These are phyloP conservation scores for Cichladusa arquata DNA, from an alignment of 2,113 vertebrate genomes.

Conservation along the genomic window DNA sequence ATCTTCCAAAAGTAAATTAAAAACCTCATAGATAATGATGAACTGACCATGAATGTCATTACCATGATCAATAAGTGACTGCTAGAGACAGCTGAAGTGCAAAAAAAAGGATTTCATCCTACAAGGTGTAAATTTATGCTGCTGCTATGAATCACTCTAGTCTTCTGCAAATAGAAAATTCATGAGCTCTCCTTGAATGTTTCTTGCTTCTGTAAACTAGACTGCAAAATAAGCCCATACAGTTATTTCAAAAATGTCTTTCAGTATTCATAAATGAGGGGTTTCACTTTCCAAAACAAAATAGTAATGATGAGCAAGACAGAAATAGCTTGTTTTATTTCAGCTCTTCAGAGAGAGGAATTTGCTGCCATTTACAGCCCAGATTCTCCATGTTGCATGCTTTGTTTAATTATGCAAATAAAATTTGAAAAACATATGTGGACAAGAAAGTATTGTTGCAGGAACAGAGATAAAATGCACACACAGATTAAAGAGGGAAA, in stretches of 20 bases:
- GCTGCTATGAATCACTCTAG: background rate
- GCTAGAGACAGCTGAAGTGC: background rate
- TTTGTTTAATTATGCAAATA: slow-evolving; percentile 64
- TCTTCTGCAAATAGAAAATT: slow-evolving; percentile 27
- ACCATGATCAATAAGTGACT: background rate
- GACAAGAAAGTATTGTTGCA: slow-evolving; percentile 51
- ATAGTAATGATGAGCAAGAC: background rate
- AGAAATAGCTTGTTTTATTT: slow-evolving; percentile 41
- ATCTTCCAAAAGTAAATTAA: background rate
- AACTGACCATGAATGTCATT: background rate
- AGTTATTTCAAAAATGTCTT: slow-evolving; percentile 38
- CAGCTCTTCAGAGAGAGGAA: background rate
- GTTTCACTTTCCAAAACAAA: slow-evolving; percentile 21
- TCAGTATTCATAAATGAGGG: slow-evolving; percentile 37
- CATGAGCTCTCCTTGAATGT: background rate
- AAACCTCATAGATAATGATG: background rate
- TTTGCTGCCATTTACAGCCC: background rate
- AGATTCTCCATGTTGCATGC: background rate
- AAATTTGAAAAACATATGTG: slow-evolving; percentile 37
- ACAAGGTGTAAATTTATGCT: background rate
- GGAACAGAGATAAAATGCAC: slow-evolving; percentile 55
- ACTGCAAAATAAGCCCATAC: slow-evolving; percentile 1
- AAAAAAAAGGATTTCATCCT: background rate
- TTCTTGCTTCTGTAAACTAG: slow-evolving; percentile 8
- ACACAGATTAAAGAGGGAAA: slow-evolving; percentile 53